Percentiles rank a stretch among this genome's conserved stretches.
phyloP scores from a whole-genome alignment of 1,140 invertebrate genomes.

The Drosophila pandora region DNA sequence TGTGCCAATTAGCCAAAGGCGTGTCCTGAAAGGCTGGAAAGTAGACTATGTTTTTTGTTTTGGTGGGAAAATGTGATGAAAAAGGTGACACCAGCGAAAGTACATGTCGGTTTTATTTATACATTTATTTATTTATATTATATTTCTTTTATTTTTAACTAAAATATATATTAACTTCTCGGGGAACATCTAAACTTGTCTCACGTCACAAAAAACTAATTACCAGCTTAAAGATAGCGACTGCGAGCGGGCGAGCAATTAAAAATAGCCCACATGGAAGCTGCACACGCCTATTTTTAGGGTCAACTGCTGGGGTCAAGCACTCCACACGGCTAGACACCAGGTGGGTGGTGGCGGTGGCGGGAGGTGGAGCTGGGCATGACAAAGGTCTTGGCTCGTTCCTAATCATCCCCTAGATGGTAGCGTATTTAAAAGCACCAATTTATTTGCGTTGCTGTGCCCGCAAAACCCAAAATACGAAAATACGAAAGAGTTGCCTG shows the following conservation, averaged over 20 bases:
- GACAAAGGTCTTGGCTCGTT: slow-evolving; percentile 2
- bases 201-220: slow-evolving; percentile 64
- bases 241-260: slow-evolving; percentile 34
- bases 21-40: slow-evolving; percentile 62
- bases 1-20: slow-evolving; percentile 62
- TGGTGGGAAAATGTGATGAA: slow-evolving; percentile 5
- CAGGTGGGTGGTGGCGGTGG: slow-evolving; percentile 5
- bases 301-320: slow-evolving; percentile 54
- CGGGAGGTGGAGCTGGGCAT: not conserved
- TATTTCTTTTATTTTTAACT: not conserved
- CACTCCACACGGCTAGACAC: slow-evolving; percentile 50
- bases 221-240: slow-evolving; percentile 50
- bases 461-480: slow-evolving; percentile 12
- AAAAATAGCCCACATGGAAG: slow-evolving; percentile 51
- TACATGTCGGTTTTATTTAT: not conserved
- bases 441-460: slow-evolving; percentile 68
- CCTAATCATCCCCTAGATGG: slow-evolving; percentile 44
- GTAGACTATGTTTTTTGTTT: slow-evolving; percentile 45
- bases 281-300: slow-evolving; percentile 49
- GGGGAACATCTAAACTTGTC: slow-evolving; percentile 48
- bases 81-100: not conserved
- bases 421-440: slow-evolving; percentile 57
- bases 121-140: not conserved
- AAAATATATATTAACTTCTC: slow-evolving; percentile 18
- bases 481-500: slow-evolving; percentile 25